Percentiles rank a stretch among this genome's conserved stretches.
Conservation (phyloP, 2,888 invertebrate genomes). For the Ramazzottius varieornatus region DNA sequence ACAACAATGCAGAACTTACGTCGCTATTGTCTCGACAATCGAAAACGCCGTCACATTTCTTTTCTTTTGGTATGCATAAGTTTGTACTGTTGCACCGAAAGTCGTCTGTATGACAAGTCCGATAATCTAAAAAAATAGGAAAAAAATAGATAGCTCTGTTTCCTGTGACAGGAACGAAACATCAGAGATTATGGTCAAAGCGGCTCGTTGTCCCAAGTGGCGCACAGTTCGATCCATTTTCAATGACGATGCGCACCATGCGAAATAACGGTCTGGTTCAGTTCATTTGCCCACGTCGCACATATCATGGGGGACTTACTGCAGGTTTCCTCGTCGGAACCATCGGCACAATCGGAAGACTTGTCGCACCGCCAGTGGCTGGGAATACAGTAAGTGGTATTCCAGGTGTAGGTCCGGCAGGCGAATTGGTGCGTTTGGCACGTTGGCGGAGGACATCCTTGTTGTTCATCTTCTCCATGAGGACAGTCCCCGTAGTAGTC, state of each 20-base stretch:
- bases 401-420: conserved; percentile 76
- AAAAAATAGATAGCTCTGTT: too few species aligned
- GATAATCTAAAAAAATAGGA: conserved; percentile 39
- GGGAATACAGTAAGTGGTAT: conserved; percentile 80
- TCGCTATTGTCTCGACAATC: conserved; percentile 49
- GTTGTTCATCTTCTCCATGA: conserved; percentile 37
- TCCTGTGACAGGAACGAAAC: too few species aligned
- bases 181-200: too few species aligned
- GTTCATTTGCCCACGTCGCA: too few species aligned
- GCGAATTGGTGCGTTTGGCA: conserved; percentile 61
- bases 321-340: conserved; percentile 69
- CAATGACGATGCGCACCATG: too few species aligned
- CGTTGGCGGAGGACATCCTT: conserved; percentile 69
- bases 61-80: conserved; percentile 59
- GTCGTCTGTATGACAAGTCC: conserved; percentile 58
- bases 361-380: conserved; percentile 78
- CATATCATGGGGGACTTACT: too few species aligned
- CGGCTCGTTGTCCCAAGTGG: too few species aligned
- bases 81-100: conserved; percentile 49
- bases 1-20: too few species aligned
- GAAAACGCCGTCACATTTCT: conserved; percentile 65
- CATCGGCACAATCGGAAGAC: conserved; percentile 77
- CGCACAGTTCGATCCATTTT: too few species aligned
- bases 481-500: neutral
- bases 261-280: too few species aligned